A percentile compares a stretch with the other conserved stretches of the same genome.
These are phyloP conservation scores for Amyelois transitella DNA, from an alignment of 1,140 invertebrate species.

Conservation along the genomic window DNA sequence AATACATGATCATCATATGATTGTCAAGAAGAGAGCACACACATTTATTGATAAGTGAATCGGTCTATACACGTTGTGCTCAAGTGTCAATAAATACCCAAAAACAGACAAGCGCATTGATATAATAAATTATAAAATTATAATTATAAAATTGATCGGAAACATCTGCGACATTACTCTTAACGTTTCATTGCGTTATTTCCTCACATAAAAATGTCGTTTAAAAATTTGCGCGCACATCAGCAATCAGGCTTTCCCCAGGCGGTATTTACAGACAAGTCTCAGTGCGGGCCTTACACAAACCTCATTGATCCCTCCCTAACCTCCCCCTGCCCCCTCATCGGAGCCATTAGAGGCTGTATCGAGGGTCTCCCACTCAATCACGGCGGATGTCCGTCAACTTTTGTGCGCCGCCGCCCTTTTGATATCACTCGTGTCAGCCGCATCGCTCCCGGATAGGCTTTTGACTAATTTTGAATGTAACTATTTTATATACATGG, in stretches of 20 bases:
- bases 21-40: no score
- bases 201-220: not conserved
- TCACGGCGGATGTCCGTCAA: conserved; percentile 59
- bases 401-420: conserved; percentile 45
- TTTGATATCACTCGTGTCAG: conserved; percentile 42
- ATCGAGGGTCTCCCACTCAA: conserved; percentile 54
- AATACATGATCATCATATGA: no score
- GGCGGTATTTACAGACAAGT: conserved; percentile 23
- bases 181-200: not conserved
- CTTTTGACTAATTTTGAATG: conserved; percentile 1
- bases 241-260: conserved; percentile 29
- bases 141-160: no score
- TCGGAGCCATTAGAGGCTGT: conserved; percentile 55
- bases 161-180: no score
- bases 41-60: no score
- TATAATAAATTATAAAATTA: no score
- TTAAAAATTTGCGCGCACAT: not conserved
- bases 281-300: conserved; percentile 25
- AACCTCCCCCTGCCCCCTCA: conserved; percentile 22
- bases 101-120: no score
- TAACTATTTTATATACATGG: not conserved
- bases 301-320: conserved; percentile 17
- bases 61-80: no score
- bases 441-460: not conserved
- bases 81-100: no score